phyloP scores from a whole-genome alignment of 2,888 invertebrate species.

The Acrobasis consociella region DNA sequence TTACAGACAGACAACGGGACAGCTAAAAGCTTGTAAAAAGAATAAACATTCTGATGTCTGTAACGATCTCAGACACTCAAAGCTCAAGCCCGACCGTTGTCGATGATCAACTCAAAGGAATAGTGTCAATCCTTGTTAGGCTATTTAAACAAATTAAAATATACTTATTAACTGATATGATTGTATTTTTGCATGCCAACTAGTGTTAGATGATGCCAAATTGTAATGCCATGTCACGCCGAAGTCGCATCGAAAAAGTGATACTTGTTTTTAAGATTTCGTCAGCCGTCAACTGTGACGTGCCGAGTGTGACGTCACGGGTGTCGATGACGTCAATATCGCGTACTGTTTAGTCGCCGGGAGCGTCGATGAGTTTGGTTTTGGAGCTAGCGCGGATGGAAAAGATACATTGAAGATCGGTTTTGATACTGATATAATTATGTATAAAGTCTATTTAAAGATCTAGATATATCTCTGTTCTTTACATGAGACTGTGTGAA shows the following conservation, averaged over 20 bases:
- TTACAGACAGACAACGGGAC: too few relatives aligned
- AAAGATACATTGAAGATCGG: background rate
- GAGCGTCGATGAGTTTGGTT: slow-evolving; percentile 25
- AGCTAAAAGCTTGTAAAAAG: too few relatives aligned
- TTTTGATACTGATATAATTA: too few relatives aligned
- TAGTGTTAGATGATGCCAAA: slow-evolving; percentile 28
- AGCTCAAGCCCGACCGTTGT: too few relatives aligned
- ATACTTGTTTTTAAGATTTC: slow-evolving; percentile 53
- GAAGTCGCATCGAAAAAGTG: slow-evolving; percentile 47
- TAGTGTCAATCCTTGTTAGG: background rate
- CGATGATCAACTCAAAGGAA: too few relatives aligned
- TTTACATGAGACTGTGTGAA: too few relatives aligned
- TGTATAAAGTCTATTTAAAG: too few relatives aligned
- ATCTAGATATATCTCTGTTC: too few relatives aligned
- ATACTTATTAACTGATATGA: background rate
- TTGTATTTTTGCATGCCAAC: slow-evolving; percentile 14
- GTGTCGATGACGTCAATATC: slow-evolving; percentile 8
- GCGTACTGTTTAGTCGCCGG: slow-evolving; percentile 28
- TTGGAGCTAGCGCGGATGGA: background rate
- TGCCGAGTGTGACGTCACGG: slow-evolving; percentile 11
- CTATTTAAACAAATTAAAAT: background rate
- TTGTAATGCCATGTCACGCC: slow-evolving; percentile 33
- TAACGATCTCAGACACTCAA: too few relatives aligned
- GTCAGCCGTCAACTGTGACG: slow-evolving; percentile 13
- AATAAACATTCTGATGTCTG: too few relatives aligned